A percentile compares a stretch with the other conserved stretches of the same genome.
Conservation (phyloP, 2,797 vertebrate species). For the Notolepis coatsorum region DNA sequence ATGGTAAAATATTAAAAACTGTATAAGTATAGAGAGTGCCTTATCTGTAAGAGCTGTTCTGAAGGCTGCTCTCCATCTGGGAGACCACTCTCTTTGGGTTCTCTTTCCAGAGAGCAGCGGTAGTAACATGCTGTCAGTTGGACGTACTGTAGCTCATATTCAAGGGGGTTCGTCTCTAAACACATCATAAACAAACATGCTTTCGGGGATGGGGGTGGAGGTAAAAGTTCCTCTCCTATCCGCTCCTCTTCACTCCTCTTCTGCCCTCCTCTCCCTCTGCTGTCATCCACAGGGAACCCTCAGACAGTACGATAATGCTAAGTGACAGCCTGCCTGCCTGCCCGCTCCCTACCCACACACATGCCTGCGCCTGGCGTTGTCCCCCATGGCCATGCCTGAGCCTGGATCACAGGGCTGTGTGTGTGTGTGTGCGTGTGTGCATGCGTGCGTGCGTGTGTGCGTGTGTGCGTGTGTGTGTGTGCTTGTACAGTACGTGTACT, state of each 20-base stretch:
- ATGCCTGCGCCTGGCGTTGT: conserved; percentile 52
- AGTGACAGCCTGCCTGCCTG: conserved; percentile 83
- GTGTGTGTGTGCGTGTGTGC: too few relatives aligned
- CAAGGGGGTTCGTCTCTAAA: conserved; percentile 47
- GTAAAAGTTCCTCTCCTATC: conserved; percentile 25
- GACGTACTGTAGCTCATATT: conserved; percentile 48
- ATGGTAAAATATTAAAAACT: too few relatives aligned
- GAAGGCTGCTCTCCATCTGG: too few relatives aligned
- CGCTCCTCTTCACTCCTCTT: conserved; percentile 39
- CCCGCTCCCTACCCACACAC: conserved; percentile 76
- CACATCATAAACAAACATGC: conserved; percentile 64
- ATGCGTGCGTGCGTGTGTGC: too few relatives aligned
- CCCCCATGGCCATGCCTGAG: conserved; percentile 77
- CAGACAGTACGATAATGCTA: conserved; percentile 86
- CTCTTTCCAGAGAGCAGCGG: conserved; percentile 21
- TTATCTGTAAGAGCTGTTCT: too few relatives aligned
- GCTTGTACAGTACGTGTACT: too few relatives aligned
- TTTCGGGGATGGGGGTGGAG: conserved; percentile 35
- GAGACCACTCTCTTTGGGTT: too few relatives aligned
- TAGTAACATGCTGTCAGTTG: conserved; percentile 51
- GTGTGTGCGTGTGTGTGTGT: too few relatives aligned
- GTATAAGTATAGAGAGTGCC: too few relatives aligned
- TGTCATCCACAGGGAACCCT: conserved; percentile 65
- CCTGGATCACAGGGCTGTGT: conserved; percentile 78
- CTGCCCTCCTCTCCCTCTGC: conserved; percentile 60